Conservation (phyloP, 2,113 vertebrate species). For the Silurus glanis region DNA sequence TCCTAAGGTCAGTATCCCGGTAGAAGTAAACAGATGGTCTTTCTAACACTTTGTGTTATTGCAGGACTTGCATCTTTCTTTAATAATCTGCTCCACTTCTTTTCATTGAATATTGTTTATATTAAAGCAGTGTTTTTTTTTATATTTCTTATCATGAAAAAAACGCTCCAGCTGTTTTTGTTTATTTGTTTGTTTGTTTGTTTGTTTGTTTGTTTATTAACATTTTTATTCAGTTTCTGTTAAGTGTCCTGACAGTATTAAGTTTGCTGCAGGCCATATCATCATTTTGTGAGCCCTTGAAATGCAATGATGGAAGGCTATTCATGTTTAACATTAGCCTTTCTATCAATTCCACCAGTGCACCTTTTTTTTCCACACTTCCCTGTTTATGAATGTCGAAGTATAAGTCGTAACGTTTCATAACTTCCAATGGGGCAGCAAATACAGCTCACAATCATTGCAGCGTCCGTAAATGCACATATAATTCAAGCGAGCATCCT, state of each 20-base stretch:
- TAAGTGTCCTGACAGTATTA: background rate
- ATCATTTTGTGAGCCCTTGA: background rate
- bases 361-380: background rate
- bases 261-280: background rate
- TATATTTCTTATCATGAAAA: background rate
- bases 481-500: background rate
- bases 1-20: constrained; percentile 3
- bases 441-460: background rate
- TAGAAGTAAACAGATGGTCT: constrained; percentile 21
- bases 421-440: background rate
- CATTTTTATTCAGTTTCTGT: background rate
- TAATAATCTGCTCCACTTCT: background rate
- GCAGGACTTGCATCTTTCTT: background rate
- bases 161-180: background rate
- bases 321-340: background rate
- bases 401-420: background rate
- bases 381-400: background rate
- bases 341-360: background rate
- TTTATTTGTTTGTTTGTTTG: background rate
- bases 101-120: constrained; percentile 9
- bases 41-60: background rate
- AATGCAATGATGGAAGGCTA: background rate
- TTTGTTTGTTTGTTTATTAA: background rate
- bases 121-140: background rate
- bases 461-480: background rate